Conservation (phyloP, 1,140 invertebrate genomes). For the Achatina immaculata region DNA sequence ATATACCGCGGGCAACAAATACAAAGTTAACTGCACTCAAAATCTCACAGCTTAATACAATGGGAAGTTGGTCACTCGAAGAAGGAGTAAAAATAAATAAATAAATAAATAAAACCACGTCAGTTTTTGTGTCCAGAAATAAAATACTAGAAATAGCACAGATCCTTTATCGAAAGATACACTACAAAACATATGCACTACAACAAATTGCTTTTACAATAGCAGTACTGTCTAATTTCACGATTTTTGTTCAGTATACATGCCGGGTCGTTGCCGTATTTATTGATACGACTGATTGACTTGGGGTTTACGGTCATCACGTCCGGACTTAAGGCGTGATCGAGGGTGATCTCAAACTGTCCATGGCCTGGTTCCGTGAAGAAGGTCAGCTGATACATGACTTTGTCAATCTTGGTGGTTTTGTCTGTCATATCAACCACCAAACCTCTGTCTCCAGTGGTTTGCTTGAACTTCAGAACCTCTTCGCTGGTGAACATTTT, state of each 20-base stretch:
- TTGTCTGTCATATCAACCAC: constrained; percentile 75
- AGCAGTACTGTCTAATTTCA: constrained; percentile 62
- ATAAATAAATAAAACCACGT: too few species aligned
- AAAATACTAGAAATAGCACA: too few species aligned
- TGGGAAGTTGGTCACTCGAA: too few species aligned
- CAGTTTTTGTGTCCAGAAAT: too few species aligned
- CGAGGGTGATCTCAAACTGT: constrained; percentile 82
- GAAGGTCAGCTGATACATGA: constrained; percentile 75
- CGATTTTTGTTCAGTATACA: constrained; percentile 76
- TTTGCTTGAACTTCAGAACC: constrained; percentile 81
- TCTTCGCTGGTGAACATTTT: constrained; percentile 68
- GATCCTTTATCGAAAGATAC: background rate
- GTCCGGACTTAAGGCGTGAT: constrained; percentile 76
- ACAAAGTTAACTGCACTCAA: too few species aligned
- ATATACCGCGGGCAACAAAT: too few species aligned
- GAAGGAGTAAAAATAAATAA: too few species aligned
- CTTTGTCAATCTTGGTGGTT: constrained; percentile 56
- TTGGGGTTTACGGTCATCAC: constrained; percentile 78
- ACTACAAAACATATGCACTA: background rate
- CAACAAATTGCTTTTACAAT: constrained; percentile 40
- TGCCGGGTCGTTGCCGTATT: constrained; percentile 83
- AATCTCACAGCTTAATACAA: too few species aligned
- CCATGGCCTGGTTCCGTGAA: constrained; percentile 81
- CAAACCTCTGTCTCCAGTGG: constrained; percentile 86
- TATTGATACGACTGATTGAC: constrained; percentile 89